Evolutionary conservation across 2,888 invertebrate species (phyloP), one percentile per base, ranked within the genome.

Genomic region (Drosophila kokeensis): DNA sequence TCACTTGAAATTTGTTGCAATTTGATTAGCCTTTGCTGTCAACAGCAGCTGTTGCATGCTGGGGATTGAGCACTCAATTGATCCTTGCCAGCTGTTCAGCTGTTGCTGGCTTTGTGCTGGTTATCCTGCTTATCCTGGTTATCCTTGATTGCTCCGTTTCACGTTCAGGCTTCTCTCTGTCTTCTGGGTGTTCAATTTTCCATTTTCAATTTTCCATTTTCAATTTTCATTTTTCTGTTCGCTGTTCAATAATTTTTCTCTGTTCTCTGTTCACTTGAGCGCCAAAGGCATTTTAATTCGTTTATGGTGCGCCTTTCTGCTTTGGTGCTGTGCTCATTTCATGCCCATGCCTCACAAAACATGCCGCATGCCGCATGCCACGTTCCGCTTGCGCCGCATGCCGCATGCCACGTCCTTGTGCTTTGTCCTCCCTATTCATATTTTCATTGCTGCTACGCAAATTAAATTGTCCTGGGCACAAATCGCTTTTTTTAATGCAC

Each of bases 241-340:
- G 64, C 60, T 71, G 18, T 36, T 36, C 24, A 24, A 21, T 34
- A n/a, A 32, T 55, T 59, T 66, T 11, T 27, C 54, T 68, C 60
- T 29, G 15, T 42, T 30, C 53, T 13, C 68, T 40, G 52, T 70
- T 58, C 69, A 73, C 70, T 74, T 75, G 76, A 83, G 61, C 30
- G 74, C 85, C 82, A 72, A 82, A 79, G 85, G 83, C 82, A 74
- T 82, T 83, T 87, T 87, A 83, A 87, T 83, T 87, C 87, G 75
- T 87, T 83, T 87, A 87, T 83, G 63, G 54, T 40, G 34, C 34
- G 48, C 10, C 48, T 32, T 62, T 34, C 24, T 21, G 73, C 60
- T 49, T 15, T 30, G 36, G 11, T 38, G 48, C 49, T 52, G 40
- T 49, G 36, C 62, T 62, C 62, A 68, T 58, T 65, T 68, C 71